Conservation (phyloP, 2,888 invertebrate species). For the Lepidocyrtoides sp. region DNA sequence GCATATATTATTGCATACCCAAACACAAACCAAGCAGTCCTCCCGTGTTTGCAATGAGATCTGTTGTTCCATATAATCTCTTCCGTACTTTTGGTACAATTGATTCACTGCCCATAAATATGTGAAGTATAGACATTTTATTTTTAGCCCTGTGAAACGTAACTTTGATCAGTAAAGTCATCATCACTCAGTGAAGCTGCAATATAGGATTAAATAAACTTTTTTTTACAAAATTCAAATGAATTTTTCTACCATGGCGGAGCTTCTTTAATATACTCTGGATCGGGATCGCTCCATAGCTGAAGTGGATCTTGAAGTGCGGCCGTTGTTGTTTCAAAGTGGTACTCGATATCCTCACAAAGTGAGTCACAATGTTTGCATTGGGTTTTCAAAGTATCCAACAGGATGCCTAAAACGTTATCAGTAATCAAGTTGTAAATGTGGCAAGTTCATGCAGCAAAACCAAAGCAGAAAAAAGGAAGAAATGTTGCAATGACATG, state of each 20-base stretch:
- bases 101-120: constrained; percentile 41
- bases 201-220: no score
- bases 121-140: constrained; percentile 48
- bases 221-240: no score
- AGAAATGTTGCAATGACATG: no score
- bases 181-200: no score
- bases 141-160: not conserved
- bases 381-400: no score
- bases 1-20: no score
- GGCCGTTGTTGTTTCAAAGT: constrained; percentile 38
- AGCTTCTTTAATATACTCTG: not conserved
- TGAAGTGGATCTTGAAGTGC: not conserved
- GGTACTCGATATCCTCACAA: constrained; percentile 33
- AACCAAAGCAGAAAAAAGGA: no score
- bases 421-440: no score
- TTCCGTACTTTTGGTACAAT: constrained; percentile 63
- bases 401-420: no score
- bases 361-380: not conserved
- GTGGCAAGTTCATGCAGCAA: no score
- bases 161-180: no score
- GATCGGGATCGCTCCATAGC: constrained; percentile 4
- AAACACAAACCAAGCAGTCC: constrained; percentile 80
- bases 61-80: constrained; percentile 30
- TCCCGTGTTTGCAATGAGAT: constrained; percentile 75
- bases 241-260: not conserved